phyloP scores from a whole-genome alignment of 2,113 vertebrate genomes.

The Triplophysa tibetana region DNA sequence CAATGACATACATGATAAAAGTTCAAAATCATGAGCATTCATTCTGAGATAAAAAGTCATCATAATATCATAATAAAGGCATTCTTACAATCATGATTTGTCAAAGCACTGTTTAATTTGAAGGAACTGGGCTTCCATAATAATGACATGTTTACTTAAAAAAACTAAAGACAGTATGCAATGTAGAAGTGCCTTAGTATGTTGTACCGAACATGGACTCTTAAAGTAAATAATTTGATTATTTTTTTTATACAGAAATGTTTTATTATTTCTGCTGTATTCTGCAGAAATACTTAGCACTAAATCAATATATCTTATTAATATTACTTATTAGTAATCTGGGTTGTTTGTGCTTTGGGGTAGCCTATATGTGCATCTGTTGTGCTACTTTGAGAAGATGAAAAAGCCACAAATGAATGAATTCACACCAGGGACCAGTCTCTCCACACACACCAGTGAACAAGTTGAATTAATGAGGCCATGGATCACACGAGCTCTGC shows the following conservation, averaged over 20 bases:
- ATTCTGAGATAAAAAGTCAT: too few relatives aligned
- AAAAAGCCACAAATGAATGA: not conserved
- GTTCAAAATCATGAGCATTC: too few relatives aligned
- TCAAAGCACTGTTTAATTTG: too few relatives aligned
- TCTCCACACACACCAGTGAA: not conserved
- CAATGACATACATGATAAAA: too few relatives aligned
- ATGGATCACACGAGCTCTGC: not conserved
- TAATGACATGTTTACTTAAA: too few relatives aligned
- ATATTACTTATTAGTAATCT: not conserved
- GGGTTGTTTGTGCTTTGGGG: slow-evolving; percentile 1
- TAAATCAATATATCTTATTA: not conserved
- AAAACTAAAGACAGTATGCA: too few relatives aligned
- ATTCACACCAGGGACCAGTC: not conserved
- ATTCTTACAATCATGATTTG: too few relatives aligned
- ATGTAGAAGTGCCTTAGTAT: too few relatives aligned
- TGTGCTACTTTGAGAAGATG: not conserved
- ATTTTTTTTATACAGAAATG: not conserved
- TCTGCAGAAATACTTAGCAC: not conserved
- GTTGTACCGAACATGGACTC: not conserved
- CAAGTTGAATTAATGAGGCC: slow-evolving; percentile 16
- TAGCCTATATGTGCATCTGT: not conserved
- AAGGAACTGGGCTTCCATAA: not conserved
- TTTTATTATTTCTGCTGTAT: not conserved
- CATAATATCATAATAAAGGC: too few relatives aligned
- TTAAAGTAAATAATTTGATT: not conserved